Conservation (phyloP, 2,113 vertebrate genomes). For the Romanogobio albipinnatus region DNA sequence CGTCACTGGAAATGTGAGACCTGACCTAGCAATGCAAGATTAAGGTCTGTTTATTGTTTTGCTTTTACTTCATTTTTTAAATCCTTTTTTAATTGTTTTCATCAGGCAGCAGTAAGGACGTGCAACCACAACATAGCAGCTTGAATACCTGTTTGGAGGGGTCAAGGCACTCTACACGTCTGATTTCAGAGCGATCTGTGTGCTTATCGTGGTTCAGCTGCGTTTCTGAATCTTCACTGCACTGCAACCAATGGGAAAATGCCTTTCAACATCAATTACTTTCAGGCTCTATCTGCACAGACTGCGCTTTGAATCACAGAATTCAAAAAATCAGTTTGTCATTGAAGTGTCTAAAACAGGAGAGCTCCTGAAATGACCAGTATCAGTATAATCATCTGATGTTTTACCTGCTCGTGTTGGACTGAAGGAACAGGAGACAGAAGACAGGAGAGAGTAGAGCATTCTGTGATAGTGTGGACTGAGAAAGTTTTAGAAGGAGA, state of each 20-base stretch:
- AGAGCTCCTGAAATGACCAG: background rate
- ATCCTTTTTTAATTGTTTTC: too few relatives aligned
- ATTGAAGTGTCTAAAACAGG: background rate
- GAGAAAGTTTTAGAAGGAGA: constrained; percentile 33
- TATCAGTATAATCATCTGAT: background rate
- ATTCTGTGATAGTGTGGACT: constrained; percentile 75
- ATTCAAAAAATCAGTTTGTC: too few relatives aligned
- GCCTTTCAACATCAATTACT: background rate
- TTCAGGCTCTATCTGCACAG: background rate
- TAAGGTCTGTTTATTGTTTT: background rate
- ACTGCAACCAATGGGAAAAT: constrained; percentile 65
- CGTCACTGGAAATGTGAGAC: background rate
- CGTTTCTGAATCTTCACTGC: constrained; percentile 44
- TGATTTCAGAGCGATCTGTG: constrained; percentile 62
- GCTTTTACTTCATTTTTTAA: background rate
- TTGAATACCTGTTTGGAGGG: constrained; percentile 75
- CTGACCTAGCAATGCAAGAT: background rate
- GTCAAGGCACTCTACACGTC: constrained; percentile 61
- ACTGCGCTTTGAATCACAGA: too few relatives aligned
- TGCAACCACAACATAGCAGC: background rate
- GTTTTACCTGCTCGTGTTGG: constrained; percentile 55
- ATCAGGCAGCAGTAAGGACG: background rate
- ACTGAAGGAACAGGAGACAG: constrained; percentile 45
- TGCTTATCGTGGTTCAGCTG: constrained; percentile 48
- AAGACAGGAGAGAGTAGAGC: constrained; percentile 75